Base-by-base conservation (phyloP, 1,140 invertebrate species). In the Homarus americanus region DNA sequence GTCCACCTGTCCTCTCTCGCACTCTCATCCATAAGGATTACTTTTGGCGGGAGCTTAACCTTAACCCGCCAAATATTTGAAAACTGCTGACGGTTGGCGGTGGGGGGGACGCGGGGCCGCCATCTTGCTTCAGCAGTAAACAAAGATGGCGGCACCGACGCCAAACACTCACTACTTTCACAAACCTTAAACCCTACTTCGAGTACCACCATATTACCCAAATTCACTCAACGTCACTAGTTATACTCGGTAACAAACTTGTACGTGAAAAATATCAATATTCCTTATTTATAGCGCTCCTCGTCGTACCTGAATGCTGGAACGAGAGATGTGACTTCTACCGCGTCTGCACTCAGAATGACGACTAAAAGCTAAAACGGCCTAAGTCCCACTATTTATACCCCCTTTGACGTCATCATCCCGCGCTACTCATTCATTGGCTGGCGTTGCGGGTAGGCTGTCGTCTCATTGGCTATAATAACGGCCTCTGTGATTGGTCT, bases 301-400 rank as follows among this genome's bases (percentile, higher is more conserved):
- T n/a, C 75, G 36, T 41, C 79, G 53, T 90, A 90, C 87, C 87
- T 90, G 34, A 12, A 76, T 10, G 53, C 66, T 20, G 32, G 72
- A 49, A 63, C 72, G 75, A 41, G 63, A 9, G 40, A n/a, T 85
- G 24, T 32, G 32, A 38, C n/a, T 44, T 34, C 36, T n/a, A 63
- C 73, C 15, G 17, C 20, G n/a, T 28, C n/a, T 2, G 12, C 73
- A 85, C 82, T 49, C 7, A 73, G 20, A 85, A 91, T 91, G 89
- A 72, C 40, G 89, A 91, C 89, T 85, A 86, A 91, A 91, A 66
- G 89, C 58, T 53, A 91, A 78, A 92, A 92, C 78, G 85, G 86
- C 82, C 49, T 69, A 92, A 75, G 86, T 92, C 86, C 63, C 87
- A 63, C 15, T 82, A 89, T 92, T 69, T 88, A 88, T 92, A 88